Evolutionary conservation across 2,113 vertebrate genomes (phyloP).

Genomic region (Sceloporus tristichus): DNA sequence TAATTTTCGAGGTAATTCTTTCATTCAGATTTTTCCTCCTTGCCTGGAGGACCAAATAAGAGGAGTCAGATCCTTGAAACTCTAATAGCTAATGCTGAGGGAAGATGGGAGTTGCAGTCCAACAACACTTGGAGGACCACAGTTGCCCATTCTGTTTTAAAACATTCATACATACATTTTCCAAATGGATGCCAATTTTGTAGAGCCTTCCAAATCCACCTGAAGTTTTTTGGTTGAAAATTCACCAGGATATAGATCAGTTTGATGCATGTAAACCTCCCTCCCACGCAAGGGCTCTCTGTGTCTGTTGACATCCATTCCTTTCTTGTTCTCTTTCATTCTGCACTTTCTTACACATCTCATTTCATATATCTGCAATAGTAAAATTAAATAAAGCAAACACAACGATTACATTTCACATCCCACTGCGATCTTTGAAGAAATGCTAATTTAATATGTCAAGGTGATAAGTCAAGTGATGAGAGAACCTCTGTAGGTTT

Average conservation of each 20-base stretch:
- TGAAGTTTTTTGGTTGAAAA: neutral
- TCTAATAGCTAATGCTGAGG: no score
- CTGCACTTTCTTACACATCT: neutral
- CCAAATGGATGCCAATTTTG: neutral
- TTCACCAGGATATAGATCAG: neutral
- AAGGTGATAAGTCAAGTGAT: constrained; percentile 55
- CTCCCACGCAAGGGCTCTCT: neutral
- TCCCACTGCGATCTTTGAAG: constrained; percentile 61
- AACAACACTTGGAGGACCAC: no score
- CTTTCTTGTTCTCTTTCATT: fast-evolving
- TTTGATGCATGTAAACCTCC: neutral
- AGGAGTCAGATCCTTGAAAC: no score
- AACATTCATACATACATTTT: neutral
- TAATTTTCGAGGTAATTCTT: no score
- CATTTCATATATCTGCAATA: constrained; percentile 33
- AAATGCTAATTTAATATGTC: constrained; percentile 52
- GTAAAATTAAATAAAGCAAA: constrained; percentile 50
- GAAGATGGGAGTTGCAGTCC: no score
- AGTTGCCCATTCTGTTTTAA: neutral
- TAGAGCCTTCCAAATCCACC: neutral
- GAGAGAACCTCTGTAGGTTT: constrained; percentile 49
- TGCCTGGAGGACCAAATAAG: no score
- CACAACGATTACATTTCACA: constrained; percentile 10
- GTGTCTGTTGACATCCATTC: neutral
- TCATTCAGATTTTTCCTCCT: no score